These are phyloP conservation scores for Zalophus californianus DNA, from an alignment of 2,797 vertebrate species.

Conservation along the genomic window DNA sequence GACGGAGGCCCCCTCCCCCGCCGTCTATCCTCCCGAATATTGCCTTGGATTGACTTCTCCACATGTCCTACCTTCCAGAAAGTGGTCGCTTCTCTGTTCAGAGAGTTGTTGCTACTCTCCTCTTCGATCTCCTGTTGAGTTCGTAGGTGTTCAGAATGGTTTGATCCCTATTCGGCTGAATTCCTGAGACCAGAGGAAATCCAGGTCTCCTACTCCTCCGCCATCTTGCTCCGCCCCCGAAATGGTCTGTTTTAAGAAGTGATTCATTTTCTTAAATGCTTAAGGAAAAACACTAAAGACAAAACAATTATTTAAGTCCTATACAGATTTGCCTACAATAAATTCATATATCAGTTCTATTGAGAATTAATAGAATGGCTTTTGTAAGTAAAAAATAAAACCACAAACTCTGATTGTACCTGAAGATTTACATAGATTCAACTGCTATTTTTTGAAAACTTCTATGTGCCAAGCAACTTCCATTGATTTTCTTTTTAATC, in stretches of 20 bases:
- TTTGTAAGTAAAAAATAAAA: neutral
- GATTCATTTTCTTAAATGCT: neutral
- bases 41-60: too few species aligned
- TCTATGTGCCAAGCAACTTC: neutral
- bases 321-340: neutral
- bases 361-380: constrained; percentile 1
- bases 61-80: too few species aligned
- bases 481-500: neutral
- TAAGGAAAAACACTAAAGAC: neutral
- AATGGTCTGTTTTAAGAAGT: neutral
- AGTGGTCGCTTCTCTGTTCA: too few species aligned
- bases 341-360: neutral
- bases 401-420: neutral
- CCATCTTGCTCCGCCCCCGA: neutral
- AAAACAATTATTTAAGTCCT: constrained; percentile 11
- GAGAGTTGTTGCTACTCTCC: too few species aligned
- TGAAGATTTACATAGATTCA: neutral
- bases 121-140: too few species aligned
- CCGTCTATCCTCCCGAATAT: too few species aligned
- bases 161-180: too few species aligned
- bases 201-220: too few species aligned
- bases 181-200: too few species aligned
- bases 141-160: too few species aligned
- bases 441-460: neutral
- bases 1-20: too few species aligned